Base-by-base conservation (phyloP, 2,888 invertebrate genomes). In the Xiphydria camelus region DNA sequence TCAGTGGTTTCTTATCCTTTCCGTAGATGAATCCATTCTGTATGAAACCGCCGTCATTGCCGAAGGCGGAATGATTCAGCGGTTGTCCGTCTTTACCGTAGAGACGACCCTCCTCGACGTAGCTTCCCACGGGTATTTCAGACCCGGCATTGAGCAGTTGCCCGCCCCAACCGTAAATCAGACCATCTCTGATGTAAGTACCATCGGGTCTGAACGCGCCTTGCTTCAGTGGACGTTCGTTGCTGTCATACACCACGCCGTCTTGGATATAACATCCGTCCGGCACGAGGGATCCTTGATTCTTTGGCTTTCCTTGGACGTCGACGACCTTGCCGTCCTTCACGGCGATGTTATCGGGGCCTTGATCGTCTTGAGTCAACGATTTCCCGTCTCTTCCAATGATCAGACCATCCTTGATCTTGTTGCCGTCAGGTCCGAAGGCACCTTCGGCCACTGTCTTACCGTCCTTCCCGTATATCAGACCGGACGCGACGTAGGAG, bases 161-260 rank as follows among this genome's bases (percentile, higher is more conserved):
- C 3, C 73, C 74, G n/a, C 70, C 73, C 70, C 69, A 71, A 9
- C 63, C 66, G 31, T 73, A 64, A 7, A 72, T 48, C 15, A 74
- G 53, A 4, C 74, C 74, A 35, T 75, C 72, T 29, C 65, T 65
- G 12, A 75, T 57, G 45, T 73, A 75, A 10, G 62, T 64, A 7
- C 71, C 73, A 34, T 72, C 71, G 2, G 64, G 57, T 41, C 64
- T 63, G 44, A 73, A 73, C 4, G 67, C 70, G 15, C 73, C 73
- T 44, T 71, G 68, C 29, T 68, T 71, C 15, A 75, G 45, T 2
- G 64, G 62, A 3, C 49, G 53, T 14, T 64, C 68, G 26, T 68
- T 64, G 9, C 53, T 64, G 29, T 66, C 63, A 15, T 69, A 70
- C 9, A 74, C 55, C 1, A 72, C 49, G 1, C 74, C 74, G 22